phyloP scores from a whole-genome alignment of 1,140 invertebrate genomes.

The Muscidifurax raptorellus region DNA sequence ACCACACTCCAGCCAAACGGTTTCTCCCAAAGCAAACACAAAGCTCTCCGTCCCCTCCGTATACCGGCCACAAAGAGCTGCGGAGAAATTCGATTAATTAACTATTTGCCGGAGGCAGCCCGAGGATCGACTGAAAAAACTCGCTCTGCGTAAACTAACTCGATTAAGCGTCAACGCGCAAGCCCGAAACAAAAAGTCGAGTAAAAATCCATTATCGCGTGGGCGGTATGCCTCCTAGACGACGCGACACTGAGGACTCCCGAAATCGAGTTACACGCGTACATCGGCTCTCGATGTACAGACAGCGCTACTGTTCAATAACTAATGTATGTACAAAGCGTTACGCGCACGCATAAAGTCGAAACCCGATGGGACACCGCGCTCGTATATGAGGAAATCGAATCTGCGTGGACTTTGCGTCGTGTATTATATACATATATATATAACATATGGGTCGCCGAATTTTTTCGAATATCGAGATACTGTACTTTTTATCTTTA shows the following conservation, averaged over 20 bases:
- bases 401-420: constrained; percentile 33
- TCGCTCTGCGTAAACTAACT: background rate
- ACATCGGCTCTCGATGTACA: background rate
- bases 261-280: constrained; percentile 22
- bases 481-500: background rate
- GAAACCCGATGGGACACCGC: constrained; percentile 32
- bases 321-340: constrained; percentile 27
- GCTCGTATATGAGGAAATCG: constrained; percentile 36
- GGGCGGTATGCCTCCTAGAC: background rate
- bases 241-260: background rate
- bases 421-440: background rate
- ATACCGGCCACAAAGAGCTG: too few relatives aligned
- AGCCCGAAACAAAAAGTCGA: background rate
- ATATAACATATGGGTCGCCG: too few relatives aligned
- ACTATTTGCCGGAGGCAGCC: background rate
- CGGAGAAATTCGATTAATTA: constrained; percentile 31
- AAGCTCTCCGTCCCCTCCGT: too few relatives aligned
- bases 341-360: constrained; percentile 31
- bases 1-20: too few relatives aligned
- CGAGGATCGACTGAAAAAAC: background rate
- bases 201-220: constrained; percentile 23
- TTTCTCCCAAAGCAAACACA: too few relatives aligned
- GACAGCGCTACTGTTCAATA: background rate
- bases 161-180: background rate
- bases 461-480: background rate